These are phyloP conservation scores for Ammodytes dubius DNA, from an alignment of 2,113 vertebrate species.

Conservation along the genomic window DNA sequence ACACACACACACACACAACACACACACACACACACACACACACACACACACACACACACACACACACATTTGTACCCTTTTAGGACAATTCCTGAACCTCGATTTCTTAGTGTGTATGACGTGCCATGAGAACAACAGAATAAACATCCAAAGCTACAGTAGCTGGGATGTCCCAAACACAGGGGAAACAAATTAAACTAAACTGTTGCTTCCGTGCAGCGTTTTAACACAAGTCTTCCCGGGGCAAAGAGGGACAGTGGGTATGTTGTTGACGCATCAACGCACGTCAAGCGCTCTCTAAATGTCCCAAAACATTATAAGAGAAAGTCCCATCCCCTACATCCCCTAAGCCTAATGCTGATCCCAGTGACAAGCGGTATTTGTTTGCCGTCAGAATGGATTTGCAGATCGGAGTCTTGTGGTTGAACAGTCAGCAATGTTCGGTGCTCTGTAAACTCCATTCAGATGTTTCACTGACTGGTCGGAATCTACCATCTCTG, in stretches of 20 bases:
- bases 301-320: slow-evolving; percentile 21
- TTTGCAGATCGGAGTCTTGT: slow-evolving; percentile 38
- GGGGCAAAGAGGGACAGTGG: not conserved
- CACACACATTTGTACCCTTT: too few relatives aligned
- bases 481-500: not conserved
- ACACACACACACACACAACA: too few relatives aligned
- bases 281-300: slow-evolving; percentile 19
- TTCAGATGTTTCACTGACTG: slow-evolving; percentile 44
- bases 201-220: not conserved
- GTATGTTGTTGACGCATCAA: slow-evolving; percentile 25
- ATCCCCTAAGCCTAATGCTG: slow-evolving; percentile 24
- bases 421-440: slow-evolving; percentile 45
- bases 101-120: too few relatives aligned
- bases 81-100: too few relatives aligned
- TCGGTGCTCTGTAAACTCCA: slow-evolving; percentile 44
- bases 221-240: not conserved
- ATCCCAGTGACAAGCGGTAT: slow-evolving; percentile 29
- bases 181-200: not conserved
- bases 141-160: not conserved
- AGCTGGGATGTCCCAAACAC: not conserved
- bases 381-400: slow-evolving; percentile 41
- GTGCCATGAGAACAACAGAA: too few relatives aligned
- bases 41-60: too few relatives aligned
- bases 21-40: too few relatives aligned
- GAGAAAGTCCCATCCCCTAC: slow-evolving; percentile 14